Conservation (phyloP, 2,888 invertebrate species). For the Acanthosepion pharaonis region DNA sequence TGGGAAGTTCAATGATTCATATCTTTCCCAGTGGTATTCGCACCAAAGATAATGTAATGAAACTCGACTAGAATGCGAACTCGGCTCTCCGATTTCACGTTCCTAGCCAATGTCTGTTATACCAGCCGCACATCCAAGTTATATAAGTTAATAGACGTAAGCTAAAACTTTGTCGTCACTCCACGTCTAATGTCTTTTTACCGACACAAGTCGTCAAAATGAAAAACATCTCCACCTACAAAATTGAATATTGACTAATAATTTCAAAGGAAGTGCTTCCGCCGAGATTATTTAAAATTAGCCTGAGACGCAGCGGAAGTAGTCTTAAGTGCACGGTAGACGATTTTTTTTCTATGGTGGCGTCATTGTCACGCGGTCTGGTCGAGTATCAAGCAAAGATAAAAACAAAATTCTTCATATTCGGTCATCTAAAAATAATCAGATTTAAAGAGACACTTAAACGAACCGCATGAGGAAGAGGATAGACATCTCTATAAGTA, state of each 20-base stretch:
- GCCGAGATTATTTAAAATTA: background rate
- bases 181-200: too few species aligned
- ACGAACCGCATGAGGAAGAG: background rate
- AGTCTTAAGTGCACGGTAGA: background rate
- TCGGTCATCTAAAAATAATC: background rate
- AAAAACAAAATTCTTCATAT: background rate
- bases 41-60: too few species aligned
- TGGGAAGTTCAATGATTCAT: too few species aligned
- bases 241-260: background rate
- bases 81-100: too few species aligned
- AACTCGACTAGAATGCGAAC: too few species aligned
- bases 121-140: too few species aligned
- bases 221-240: background rate
- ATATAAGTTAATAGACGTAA: too few species aligned
- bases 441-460: conserved; percentile 33
- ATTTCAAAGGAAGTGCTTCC: background rate
- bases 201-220: background rate
- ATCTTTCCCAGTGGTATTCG: too few species aligned
- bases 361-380: too few species aligned
- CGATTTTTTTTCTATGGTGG: background rate
- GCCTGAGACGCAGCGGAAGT: background rate
- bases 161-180: too few species aligned
- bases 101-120: too few species aligned
- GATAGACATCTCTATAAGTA: background rate
- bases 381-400: too few species aligned